Evolutionary conservation across 2,797 vertebrate species (phyloP).

Genomic region (Poecile montanus): DNA sequence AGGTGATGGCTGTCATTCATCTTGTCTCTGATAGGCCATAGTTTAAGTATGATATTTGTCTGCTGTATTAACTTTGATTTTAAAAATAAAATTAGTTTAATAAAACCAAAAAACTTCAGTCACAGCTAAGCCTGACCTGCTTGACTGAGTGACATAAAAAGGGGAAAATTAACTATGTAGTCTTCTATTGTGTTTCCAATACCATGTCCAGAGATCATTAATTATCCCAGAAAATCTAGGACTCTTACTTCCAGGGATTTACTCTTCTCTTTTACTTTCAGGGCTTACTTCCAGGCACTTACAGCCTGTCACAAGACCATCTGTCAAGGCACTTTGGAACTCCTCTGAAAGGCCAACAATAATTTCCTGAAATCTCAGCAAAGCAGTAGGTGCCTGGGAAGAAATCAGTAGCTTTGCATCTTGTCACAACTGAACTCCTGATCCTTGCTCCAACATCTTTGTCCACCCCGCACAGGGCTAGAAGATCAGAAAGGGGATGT

Average conservation of each 20-base stretch:
- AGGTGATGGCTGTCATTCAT: background rate
- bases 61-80: background rate
- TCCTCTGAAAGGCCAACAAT: background rate
- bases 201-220: background rate
- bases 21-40: background rate
- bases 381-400: background rate
- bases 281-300: background rate
- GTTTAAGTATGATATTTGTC: background rate
- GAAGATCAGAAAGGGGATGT: background rate
- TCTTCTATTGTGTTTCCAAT: background rate
- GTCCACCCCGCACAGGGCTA: accelerated
- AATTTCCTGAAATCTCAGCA: background rate
- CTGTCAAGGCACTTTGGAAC: background rate
- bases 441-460: background rate
- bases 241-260: background rate
- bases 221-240: background rate
- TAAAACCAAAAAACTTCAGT: background rate
- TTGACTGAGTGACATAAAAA: background rate
- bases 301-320: background rate
- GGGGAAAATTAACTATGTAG: background rate
- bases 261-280: too few relatives aligned
- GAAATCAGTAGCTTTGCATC: background rate
- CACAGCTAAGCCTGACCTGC: background rate
- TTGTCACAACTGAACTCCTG: background rate
- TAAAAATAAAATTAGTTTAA: background rate